These are phyloP conservation scores for Mystacornis crossleyi DNA, from an alignment of 2,113 vertebrate genomes.

Conservation along the genomic window DNA sequence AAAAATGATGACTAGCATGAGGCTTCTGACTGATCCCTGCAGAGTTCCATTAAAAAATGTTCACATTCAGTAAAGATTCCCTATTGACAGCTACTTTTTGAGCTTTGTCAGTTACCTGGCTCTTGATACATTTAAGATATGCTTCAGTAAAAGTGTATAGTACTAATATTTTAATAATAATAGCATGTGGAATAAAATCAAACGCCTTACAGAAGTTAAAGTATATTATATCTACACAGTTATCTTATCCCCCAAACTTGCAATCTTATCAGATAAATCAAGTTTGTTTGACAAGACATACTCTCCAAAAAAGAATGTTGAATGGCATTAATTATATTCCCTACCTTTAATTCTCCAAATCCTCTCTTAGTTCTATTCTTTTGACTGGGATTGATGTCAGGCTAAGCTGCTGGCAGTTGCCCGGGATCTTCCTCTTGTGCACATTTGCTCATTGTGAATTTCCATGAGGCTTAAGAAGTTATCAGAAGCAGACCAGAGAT, in stretches of 20 bases:
- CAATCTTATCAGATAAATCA: constrained; percentile 53
- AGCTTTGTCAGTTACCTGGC: constrained; percentile 42
- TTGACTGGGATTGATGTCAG: constrained; percentile 24
- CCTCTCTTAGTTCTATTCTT: constrained; percentile 25
- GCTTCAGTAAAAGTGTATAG: constrained; percentile 23
- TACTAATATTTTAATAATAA: constrained; percentile 66
- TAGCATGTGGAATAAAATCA: constrained; percentile 64
- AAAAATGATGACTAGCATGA: constrained; percentile 39
- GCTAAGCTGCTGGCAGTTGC: background rate
- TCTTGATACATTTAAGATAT: constrained; percentile 36
- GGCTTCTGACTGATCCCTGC: constrained; percentile 31
- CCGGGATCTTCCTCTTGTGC: background rate
- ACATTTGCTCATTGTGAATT: background rate
- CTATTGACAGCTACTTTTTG: constrained; percentile 58
- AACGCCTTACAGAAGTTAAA: constrained; percentile 55
- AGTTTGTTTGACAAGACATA: constrained; percentile 61
- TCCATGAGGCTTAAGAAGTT: background rate
- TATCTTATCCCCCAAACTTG: constrained; percentile 55
- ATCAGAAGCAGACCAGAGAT: background rate
- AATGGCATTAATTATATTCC: constrained; percentile 67
- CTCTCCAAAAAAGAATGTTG: constrained; percentile 46
- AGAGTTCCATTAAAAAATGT: constrained; percentile 16
- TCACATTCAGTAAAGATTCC: constrained; percentile 49
- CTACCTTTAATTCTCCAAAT: constrained; percentile 53
- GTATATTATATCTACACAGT: constrained; percentile 35